A percentile compares a stretch with the other conserved stretches of the same genome.
These are phyloP conservation scores for Formica aserva DNA, from an alignment of 2,888 invertebrate genomes.

Conservation along the genomic window DNA sequence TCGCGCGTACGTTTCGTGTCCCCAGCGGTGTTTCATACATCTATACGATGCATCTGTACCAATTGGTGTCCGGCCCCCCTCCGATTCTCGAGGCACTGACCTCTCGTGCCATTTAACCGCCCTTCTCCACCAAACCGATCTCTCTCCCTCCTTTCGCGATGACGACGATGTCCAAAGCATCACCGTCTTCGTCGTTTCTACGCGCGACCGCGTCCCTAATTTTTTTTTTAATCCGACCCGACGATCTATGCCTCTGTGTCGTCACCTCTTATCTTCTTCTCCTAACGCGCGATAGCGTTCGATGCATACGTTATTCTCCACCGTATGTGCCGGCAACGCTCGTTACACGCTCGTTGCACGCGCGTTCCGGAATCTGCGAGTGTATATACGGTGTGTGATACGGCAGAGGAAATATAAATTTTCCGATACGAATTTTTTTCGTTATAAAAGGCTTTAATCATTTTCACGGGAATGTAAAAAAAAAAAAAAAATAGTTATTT, in stretches of 20 bases:
- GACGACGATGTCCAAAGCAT: constrained; percentile 16
- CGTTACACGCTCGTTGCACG: constrained; percentile 15
- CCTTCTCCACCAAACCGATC: constrained; percentile 63
- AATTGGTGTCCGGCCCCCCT: constrained; percentile 81
- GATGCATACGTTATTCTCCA: not conserved
- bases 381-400: not conserved
- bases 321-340: not conserved
- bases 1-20: not conserved
- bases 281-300: constrained; percentile 20
- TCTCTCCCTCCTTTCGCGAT: constrained; percentile 51
- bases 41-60: constrained; percentile 71
- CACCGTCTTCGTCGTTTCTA: constrained; percentile 46
- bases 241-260: constrained; percentile 17
- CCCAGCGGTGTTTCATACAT: constrained; percentile 66
- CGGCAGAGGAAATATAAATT: constrained; percentile 20
- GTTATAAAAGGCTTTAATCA: not conserved
- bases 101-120: constrained; percentile 84
- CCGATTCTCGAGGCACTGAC: constrained; percentile 84
- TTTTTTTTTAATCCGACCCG: constrained; percentile 5
- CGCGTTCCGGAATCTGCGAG: constrained; percentile 21
- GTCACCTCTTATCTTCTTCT: constrained; percentile 20
- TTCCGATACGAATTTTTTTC: constrained; percentile 21
- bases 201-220: constrained; percentile 49
- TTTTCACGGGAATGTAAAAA: constrained; percentile 4
- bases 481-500: constrained; percentile 19